These are phyloP conservation scores for Oligia latruncula DNA, from an alignment of 2,888 invertebrate species.

Conservation along the genomic window DNA sequence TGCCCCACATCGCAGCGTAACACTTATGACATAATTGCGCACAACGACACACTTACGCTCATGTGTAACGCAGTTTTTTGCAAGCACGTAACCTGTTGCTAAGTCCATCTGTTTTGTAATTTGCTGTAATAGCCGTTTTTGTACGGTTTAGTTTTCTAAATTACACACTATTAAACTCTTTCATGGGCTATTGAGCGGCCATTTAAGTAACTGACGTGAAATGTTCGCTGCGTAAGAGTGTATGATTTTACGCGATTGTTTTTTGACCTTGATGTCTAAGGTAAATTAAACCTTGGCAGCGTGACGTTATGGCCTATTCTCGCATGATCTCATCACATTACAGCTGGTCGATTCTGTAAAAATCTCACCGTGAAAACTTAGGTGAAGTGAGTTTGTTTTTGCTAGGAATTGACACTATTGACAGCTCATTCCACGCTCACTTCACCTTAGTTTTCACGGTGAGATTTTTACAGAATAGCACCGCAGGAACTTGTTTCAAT, in stretches of 20 bases:
- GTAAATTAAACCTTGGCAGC: neutral
- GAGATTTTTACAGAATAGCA: too few species aligned
- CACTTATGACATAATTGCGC: conserved; percentile 57
- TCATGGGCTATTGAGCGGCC: conserved; percentile 36
- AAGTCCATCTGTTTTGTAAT: conserved; percentile 61
- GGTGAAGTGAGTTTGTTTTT: too few species aligned
- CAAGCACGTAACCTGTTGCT: conserved; percentile 51
- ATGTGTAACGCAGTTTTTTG: conserved; percentile 61
- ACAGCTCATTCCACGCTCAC: too few species aligned
- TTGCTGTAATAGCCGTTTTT: conserved; percentile 37
- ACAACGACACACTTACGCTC: conserved; percentile 57
- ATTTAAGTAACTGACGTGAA: conserved; percentile 7
- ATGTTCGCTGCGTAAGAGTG: neutral
- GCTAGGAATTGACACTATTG: too few species aligned
- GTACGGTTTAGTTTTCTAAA: conserved; percentile 28
- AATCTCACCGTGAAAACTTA: too few species aligned
- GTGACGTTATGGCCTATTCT: neutral
- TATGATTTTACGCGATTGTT: neutral
- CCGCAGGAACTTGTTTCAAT: neutral
- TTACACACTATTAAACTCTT: conserved; percentile 14
- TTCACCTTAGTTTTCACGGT: too few species aligned
- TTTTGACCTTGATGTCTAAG: conserved; percentile 4
- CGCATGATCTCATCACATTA: neutral
- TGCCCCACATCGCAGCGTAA: conserved; percentile 54
- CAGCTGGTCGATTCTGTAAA: too few species aligned